Base-by-base conservation (phyloP, 2,888 invertebrate species). In the Limenitis camilla region DNA sequence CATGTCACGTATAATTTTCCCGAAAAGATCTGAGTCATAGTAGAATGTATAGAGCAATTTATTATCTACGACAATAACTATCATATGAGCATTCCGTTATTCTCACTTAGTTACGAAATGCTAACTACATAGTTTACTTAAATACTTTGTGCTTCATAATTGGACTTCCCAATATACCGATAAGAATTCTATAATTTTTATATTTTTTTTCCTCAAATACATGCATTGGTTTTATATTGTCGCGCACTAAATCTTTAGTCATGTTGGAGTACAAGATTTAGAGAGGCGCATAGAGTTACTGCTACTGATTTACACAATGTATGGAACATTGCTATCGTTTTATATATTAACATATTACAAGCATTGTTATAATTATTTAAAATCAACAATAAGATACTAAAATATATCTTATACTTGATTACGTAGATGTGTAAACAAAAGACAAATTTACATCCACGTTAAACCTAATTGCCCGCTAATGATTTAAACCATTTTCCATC, bases 241-340 rank as follows among this genome's bases (percentile, higher is more conserved):
- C 19, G 19, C 19, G 19, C 19, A 19, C 19, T 19, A 19, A 47
- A 40, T 28, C 40, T 32, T 52, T 47, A 5, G 4, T 0, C 9
- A 9, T 8, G 7, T n/a, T 48, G 56, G 43, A 40, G 11, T 29
- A 41, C 9, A 31, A 41, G 44, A 36, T 53, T 50, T 44, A 56
- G 10, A 6, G 44, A 43, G 52, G 55, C 46, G 52, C 55, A 49
- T 47, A 41, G 39, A 47, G 41, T 32, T 48, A 7, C 9, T n/a
- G 56, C 56, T 53, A 56, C 56, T 40, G 53, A 53, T 56, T 44
- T 56, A 56, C 56, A 49, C 56, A 53, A 47, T 53, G 44, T 44
- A 40, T 39, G 33, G 47, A 52, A 32, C 43, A 28, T 40, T 47
- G 39, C 30, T 39, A 11, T 52, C 43, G n/a, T 47, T 29, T 29